These are phyloP conservation scores for Zaprionus lachaisei DNA, from an alignment of 1,140 invertebrate species.

Conservation along the genomic window DNA sequence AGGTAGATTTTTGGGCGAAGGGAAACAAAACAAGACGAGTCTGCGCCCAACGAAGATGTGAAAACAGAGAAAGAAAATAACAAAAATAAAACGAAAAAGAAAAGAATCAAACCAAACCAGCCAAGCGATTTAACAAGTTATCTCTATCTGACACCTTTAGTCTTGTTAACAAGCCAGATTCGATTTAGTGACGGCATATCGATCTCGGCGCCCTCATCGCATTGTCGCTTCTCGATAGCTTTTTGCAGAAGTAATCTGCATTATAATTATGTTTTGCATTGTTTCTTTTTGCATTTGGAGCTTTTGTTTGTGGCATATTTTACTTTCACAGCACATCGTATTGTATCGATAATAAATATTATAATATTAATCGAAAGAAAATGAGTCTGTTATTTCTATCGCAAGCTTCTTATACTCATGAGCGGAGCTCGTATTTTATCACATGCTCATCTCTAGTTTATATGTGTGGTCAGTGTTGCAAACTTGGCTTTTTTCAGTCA, in stretches of 20 bases:
- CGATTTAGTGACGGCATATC: conserved; percentile 13
- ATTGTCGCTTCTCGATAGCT: conserved; percentile 33
- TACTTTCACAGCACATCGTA: conserved; percentile 16
- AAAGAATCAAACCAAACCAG: conserved; percentile 16
- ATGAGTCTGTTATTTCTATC: neutral
- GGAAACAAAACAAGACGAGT: conserved; percentile 11
- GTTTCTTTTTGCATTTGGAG: conserved; percentile 17
- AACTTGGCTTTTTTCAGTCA: neutral
- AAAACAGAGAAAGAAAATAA: conserved; percentile 2
- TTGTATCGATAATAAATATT: neutral
- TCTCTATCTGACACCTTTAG: conserved; percentile 32
- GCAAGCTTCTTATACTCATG: no score
- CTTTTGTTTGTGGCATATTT: neutral
- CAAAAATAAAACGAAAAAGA: conserved; percentile 2
- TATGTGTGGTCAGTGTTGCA: neutral
- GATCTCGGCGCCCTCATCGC: neutral
- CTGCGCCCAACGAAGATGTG: neutral
- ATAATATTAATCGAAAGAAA: neutral
- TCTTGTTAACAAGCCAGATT: conserved; percentile 53
- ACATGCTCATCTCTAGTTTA: neutral
- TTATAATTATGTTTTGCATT: conserved; percentile 67
- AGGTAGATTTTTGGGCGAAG: conserved; percentile 19
- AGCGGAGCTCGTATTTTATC: no score
- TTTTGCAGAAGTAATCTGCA: conserved; percentile 48
- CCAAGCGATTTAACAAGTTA: conserved; percentile 24